Evolutionary conservation across 2,797 vertebrate genomes (phyloP).

Genomic region (Microctenopoma steveboyesi): DNA sequence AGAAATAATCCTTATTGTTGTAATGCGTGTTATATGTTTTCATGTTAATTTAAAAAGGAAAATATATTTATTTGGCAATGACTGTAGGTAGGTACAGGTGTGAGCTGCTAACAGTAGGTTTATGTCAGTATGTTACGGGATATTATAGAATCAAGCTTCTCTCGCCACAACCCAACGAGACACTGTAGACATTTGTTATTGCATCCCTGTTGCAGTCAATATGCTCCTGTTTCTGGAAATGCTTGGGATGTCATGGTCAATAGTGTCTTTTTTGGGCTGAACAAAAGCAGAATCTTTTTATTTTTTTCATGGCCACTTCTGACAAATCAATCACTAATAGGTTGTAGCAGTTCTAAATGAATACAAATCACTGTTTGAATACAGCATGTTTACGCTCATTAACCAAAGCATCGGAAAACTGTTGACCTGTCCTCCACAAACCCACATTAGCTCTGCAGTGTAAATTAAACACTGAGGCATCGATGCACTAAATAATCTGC

Average conservation of each 20-base stretch:
- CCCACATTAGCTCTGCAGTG: slow-evolving; percentile 29
- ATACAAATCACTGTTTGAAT: slow-evolving; percentile 19
- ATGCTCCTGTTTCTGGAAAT: slow-evolving; percentile 15
- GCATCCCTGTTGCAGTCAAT: slow-evolving; percentile 17
- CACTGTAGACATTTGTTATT: slow-evolving; percentile 1
- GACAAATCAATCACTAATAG: slow-evolving; percentile 1
- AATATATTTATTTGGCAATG: neutral
- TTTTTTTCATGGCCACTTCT: slow-evolving; percentile 1
- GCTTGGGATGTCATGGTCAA: slow-evolving; percentile 9
- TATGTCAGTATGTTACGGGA: neutral
- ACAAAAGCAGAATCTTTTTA: neutral
- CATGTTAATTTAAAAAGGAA: neutral
- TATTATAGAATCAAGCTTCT: slow-evolving; percentile 1
- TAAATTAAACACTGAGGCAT: slow-evolving; percentile 47
- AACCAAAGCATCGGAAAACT: slow-evolving; percentile 9
- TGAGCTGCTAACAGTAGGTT: neutral
- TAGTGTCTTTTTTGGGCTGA: too few relatives aligned
- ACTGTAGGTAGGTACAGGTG: too few relatives aligned
- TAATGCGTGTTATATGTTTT: too few relatives aligned
- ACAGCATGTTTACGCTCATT: neutral
- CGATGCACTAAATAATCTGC: slow-evolving; percentile 50
- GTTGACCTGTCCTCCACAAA: slow-evolving; percentile 17
- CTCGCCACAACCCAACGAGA: neutral
- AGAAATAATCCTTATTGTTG: too few relatives aligned
- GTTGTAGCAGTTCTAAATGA: neutral